Evolutionary conservation across 2,797 vertebrate genomes (phyloP), one percentile per base, ranked within the genome.

Genomic region (Chaetophractus vellerosus): DNA sequence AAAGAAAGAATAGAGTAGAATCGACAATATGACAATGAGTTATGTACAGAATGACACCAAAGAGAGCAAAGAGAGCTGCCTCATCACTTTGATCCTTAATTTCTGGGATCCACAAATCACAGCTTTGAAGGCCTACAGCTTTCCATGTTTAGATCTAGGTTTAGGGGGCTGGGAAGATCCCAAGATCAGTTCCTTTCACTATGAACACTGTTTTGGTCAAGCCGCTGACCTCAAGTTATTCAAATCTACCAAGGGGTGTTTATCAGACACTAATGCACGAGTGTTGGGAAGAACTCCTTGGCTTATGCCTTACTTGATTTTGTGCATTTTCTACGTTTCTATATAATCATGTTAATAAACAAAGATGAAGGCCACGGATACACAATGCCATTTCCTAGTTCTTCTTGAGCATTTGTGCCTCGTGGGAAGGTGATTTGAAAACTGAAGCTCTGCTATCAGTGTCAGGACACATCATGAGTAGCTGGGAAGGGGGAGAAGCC

Each of bases 91-190:
- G 3, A 19, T 1, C 50, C 48, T 16, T 26, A 45, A 16, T n/a
- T 38, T 80, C 48, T 68, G 38, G 14, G 28, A 31, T 9, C 52
- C 26, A 6, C 5, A 21, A 10, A 6, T 1, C 14, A 16, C 0
- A 24, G 5, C 71, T 16, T 26, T 21, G 28, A 59, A 11, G 48
- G 14, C 23, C 24, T n/a, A 5, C 3, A 10, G 41, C 2, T 63
- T 11, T 11, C 38, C 38, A 24, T 0, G 2, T 19, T 15, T 18
- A 3, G 1, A 33, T 0, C 9, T 8, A 16, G 57, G n/a, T n/a
- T n/a, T n/a, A n/a, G n/a, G n/a, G n/a, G n/a, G n/a, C n/a, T n/a
- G n/a, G n/a, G n/a, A n/a, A n/a, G n/a, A n/a, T n/a, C n/a, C n/a
- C n/a, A n/a, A n/a, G 12, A 2, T n/a, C 12, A 45, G 33, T 38